Percentiles rank a stretch among this genome's conserved stretches.
Conservation (phyloP, 35 echinoderm and acorn worm species). For the Diadema setosum region DNA sequence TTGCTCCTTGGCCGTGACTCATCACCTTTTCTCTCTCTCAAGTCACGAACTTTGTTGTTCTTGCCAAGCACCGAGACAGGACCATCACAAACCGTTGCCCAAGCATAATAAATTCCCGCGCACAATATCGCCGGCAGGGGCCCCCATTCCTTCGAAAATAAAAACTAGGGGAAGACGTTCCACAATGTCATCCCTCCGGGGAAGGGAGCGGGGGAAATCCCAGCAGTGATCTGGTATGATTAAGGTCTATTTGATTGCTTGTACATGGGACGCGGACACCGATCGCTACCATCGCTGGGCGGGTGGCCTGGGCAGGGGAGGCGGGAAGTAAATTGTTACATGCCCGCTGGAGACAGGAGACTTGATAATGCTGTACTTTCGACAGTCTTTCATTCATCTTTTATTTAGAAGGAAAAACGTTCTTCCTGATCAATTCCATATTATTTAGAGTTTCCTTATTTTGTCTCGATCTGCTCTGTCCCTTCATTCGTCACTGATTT, state of each 20-base stretch:
- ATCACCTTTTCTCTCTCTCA: background rate
- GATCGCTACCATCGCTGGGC: no score
- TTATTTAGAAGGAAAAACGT: no score
- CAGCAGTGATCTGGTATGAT: background rate
- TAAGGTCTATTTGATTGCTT: background rate
- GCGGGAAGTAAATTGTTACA: no score
- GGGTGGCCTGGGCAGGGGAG: no score
- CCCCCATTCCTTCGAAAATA: slow-evolving; percentile 10
- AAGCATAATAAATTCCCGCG: background rate
- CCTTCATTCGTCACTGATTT: no score
- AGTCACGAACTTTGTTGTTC: background rate
- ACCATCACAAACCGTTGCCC: slow-evolving; percentile 4
- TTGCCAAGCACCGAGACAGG: background rate
- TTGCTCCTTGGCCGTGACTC: background rate
- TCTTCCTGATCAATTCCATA: no score
- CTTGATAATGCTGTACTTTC: no score
- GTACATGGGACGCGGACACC: no score
- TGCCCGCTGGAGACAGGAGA: no score
- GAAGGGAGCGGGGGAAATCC: background rate
- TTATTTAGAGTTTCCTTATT: no score
- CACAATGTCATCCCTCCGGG: background rate
- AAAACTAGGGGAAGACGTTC: background rate
- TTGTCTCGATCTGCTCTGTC: no score
- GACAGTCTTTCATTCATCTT: no score
- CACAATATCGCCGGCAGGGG: background rate